These are phyloP conservation scores for Eira barbara DNA, from an alignment of 2,113 vertebrate genomes.

Conservation along the genomic window DNA sequence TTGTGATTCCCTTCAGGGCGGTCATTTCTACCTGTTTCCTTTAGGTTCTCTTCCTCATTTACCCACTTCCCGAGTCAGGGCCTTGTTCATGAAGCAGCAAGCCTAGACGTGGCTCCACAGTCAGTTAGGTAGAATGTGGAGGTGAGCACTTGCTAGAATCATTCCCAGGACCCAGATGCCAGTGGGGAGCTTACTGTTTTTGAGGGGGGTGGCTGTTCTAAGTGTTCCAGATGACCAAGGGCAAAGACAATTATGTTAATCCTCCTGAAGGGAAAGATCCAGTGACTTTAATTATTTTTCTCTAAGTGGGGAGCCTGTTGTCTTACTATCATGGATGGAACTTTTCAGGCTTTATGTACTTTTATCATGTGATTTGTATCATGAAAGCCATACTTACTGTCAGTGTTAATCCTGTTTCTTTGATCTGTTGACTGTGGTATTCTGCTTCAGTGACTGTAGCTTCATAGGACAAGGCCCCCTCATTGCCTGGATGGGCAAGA, in stretches of 20 bases:
- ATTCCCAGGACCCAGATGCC: not conserved
- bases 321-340: not conserved
- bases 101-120: too few relatives aligned
- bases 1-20: not conserved
- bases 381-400: not conserved
- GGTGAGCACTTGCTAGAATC: not conserved
- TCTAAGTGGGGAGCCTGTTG: not conserved
- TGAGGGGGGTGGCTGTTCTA: not conserved
- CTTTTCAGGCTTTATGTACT: not conserved
- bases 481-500: not conserved
- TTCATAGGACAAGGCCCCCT: not conserved
- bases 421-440: not conserved
- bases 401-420: not conserved
- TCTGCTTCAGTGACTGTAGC: not conserved
- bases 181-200: not conserved
- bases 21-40: not conserved
- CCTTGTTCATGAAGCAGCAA: not conserved
- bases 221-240: not conserved
- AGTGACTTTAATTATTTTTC: not conserved
- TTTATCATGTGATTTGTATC: not conserved
- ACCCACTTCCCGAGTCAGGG: not conserved
- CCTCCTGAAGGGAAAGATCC: not conserved
- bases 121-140: not conserved
- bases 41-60: not conserved
- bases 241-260: not conserved